These are phyloP conservation scores for Typhlomys cinereus DNA, from an alignment of 2,113 vertebrate genomes.

Conservation along the genomic window DNA sequence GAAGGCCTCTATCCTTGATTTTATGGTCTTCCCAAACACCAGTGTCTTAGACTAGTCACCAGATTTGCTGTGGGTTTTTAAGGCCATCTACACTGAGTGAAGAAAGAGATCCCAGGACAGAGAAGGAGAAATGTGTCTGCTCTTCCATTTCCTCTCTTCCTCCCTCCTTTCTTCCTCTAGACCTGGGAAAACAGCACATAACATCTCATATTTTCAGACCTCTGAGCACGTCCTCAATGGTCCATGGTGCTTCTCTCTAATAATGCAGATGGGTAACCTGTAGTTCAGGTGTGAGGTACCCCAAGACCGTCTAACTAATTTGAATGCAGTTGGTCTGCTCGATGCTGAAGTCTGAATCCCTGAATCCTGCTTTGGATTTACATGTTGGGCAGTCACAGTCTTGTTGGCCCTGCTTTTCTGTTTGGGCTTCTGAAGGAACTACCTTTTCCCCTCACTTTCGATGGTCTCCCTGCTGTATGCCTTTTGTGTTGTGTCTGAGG, in stretches of 20 bases:
- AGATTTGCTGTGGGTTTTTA: too few species aligned
- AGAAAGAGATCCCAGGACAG: neutral
- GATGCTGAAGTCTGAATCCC: neutral
- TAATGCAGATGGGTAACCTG: neutral
- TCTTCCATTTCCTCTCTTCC: neutral
- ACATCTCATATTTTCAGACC: neutral
- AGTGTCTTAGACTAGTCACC: neutral
- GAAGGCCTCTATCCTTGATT: neutral
- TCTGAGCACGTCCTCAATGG: too few species aligned
- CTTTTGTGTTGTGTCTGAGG: neutral
- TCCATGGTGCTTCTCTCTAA: rapidly evolving
- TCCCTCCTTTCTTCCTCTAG: neutral
- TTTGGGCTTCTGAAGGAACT: neutral
- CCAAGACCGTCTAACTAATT: too few species aligned
- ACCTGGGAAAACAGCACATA: neutral
- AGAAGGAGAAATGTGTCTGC: neutral
- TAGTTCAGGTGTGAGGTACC: neutral
- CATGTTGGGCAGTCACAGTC: too few species aligned
- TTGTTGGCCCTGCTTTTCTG: neutral
- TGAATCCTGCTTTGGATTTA: neutral
- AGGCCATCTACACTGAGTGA: neutral
- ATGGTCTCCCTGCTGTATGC: neutral
- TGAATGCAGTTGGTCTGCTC: neutral
- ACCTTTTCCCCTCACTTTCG: neutral
- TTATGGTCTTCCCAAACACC: neutral